phyloP scores from a whole-genome alignment of 2,113 vertebrate species.

The Phylloscopus trochilus region DNA sequence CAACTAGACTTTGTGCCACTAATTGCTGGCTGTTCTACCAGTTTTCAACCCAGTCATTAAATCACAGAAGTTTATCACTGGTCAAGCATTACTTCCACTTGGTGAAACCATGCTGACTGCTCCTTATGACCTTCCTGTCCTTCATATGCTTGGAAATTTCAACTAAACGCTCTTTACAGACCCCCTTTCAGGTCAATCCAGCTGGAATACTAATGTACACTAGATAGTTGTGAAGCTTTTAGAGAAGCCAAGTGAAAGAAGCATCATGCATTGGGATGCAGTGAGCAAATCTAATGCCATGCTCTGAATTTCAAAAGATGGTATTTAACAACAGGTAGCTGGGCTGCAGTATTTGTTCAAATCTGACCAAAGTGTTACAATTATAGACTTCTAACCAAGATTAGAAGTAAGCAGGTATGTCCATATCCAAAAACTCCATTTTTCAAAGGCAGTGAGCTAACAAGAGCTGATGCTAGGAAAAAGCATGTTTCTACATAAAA shows the following conservation, averaged over 20 bases:
- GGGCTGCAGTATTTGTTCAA: background rate
- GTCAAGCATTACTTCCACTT: background rate
- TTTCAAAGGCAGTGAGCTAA: background rate
- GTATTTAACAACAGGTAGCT: background rate
- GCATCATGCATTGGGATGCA: background rate
- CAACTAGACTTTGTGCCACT: background rate
- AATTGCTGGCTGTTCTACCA: background rate
- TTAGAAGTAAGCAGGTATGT: background rate
- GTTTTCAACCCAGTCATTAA: background rate
- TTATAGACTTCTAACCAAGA: background rate
- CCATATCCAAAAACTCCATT: background rate
- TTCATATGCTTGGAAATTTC: background rate
- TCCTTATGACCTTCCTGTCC: background rate
- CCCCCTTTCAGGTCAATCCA: background rate
- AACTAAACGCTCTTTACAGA: background rate
- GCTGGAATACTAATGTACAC: background rate
- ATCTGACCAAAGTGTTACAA: background rate
- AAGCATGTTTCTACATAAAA: background rate
- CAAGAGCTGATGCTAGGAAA: background rate
- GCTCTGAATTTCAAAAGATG: background rate
- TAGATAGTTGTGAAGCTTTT: background rate
- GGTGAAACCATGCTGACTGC: background rate
- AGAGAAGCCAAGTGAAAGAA: background rate
- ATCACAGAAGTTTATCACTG: background rate
- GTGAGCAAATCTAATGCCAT: background rate